Base-by-base conservation (phyloP, 2,888 invertebrate genomes). In the Agapostemon virescens region DNA sequence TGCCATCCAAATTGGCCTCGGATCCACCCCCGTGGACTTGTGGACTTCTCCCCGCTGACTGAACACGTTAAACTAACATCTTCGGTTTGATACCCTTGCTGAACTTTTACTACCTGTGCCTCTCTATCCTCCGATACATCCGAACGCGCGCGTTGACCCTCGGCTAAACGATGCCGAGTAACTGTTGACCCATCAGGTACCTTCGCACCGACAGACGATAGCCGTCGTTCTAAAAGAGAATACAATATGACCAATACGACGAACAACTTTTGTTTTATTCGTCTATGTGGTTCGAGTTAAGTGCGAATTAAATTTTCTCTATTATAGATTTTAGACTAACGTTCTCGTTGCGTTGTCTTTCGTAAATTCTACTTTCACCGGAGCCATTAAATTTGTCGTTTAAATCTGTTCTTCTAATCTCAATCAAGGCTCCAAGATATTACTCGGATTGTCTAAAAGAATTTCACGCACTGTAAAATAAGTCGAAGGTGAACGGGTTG, bases 1-100 rank as follows among this genome's bases (percentile, higher is more conserved):
- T 66, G 75, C 26, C 63, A 64, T 49, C 52, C 74, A 74, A 77
- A 77, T 74, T 77, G 68, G 69, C 74, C 68, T 45, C 26, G 83
- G 79, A 36, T 20, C 42, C 33, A 40, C 3, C 36, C 61, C 20
- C 30, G 33, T n/a, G 20, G 33, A 36, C 33, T 36, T n/a, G 38
- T 13, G 36, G 13, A 63, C 36, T 13, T n/a, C 33, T 49, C 49
- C n/a, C 49, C n/a, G 49, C 4, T 49, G 11, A n/a, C 49, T 49
- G 49, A 49, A 49, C 49, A 20, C 30, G 61, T 20, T 61, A 20
- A 61, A 55, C 55, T 55, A 55, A 55, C 55, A 6, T 55, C 55
- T 55, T 55, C 55, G 13, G 26, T 55, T 30, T 17, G n/a, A 49
- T 49, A 49, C 49, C 55, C 55, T 26, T 11, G n/a, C 49, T 49